Percentiles rank a stretch among this genome's conserved stretches.
Evolutionary conservation across 2,797 vertebrate species (phyloP).

Genomic region (Pangasius sanitwongsei): DNA sequence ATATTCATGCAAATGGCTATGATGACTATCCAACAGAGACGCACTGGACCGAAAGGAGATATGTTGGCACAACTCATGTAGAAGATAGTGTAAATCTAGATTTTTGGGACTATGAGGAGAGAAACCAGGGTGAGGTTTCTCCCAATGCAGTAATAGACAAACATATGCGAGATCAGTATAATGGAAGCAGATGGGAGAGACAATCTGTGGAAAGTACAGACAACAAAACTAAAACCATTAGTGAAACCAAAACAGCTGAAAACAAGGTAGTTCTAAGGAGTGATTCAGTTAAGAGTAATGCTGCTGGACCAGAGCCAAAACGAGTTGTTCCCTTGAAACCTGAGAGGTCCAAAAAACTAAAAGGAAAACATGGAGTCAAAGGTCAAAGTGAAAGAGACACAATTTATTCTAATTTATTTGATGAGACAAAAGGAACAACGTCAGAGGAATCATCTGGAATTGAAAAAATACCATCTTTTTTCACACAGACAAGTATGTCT

Average conservation of each 20-base stretch:
- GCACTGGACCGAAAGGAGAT: constrained; percentile 48
- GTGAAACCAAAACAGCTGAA: constrained; percentile 42
- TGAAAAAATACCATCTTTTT: constrained; percentile 50
- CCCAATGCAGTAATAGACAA: constrained; percentile 49
- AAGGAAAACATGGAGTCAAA: constrained; percentile 67
- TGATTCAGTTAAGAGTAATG: constrained; percentile 60
- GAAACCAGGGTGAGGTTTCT: constrained; percentile 46
- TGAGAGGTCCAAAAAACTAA: constrained; percentile 79
- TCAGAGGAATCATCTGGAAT: constrained; percentile 55
- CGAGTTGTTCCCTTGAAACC: constrained; percentile 78
- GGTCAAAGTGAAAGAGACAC: constrained; percentile 56
- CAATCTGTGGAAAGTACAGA: constrained; percentile 31
- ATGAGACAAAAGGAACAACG: constrained; percentile 56
- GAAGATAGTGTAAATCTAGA: constrained; percentile 35
- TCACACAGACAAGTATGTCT: not conserved
- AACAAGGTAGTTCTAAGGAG: constrained; percentile 56
- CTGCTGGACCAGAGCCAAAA: constrained; percentile 64
- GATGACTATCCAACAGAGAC: constrained; percentile 56
- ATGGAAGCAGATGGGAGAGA: constrained; percentile 39
- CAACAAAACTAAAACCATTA: constrained; percentile 21
- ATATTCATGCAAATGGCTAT: constrained; percentile 72
- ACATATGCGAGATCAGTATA: constrained; percentile 49
- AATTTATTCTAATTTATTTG: constrained; percentile 37
- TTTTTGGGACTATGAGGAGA: constrained; percentile 39
- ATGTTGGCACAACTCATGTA: constrained; percentile 48